Conservation (phyloP, 2,113 vertebrate species). For the Salvelinus alpinus region DNA sequence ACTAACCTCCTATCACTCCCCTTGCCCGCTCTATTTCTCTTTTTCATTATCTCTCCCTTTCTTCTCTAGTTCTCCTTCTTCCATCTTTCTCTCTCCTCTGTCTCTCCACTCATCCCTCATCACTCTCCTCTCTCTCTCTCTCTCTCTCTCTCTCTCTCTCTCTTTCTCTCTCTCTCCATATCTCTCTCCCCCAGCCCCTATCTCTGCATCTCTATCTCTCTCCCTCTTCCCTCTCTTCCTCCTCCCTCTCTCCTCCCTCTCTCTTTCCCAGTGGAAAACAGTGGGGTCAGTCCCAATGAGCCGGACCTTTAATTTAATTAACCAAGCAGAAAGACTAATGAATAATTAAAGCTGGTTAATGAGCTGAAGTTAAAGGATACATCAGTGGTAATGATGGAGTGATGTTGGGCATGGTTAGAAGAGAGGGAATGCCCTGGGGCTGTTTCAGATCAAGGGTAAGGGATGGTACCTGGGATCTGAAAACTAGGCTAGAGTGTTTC, state of each 20-base stretch:
- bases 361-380: slow-evolving; percentile 51
- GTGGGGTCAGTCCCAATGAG: background rate
- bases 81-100: too few relatives aligned
- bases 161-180: too few relatives aligned
- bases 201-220: background rate
- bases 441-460: background rate
- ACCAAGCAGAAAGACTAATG: slow-evolving; percentile 20
- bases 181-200: too few relatives aligned
- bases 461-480: background rate
- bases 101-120: too few relatives aligned
- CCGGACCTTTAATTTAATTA: slow-evolving; percentile 52
- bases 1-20: too few relatives aligned
- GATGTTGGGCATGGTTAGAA: background rate
- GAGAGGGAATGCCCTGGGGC: background rate
- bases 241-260: background rate
- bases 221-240: background rate
- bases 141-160: too few relatives aligned
- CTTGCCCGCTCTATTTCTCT: too few relatives aligned
- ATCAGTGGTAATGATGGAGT: slow-evolving; percentile 45
- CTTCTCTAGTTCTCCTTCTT: too few relatives aligned
- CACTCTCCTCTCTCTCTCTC: too few relatives aligned
- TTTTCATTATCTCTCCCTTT: too few relatives aligned
- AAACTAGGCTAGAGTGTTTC: too few relatives aligned
- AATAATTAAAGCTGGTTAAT: slow-evolving; percentile 64
- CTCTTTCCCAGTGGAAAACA: background rate